These are phyloP conservation scores for Salvelinus sp. DNA, from an alignment of 2,113 vertebrate genomes.

Conservation along the genomic window DNA sequence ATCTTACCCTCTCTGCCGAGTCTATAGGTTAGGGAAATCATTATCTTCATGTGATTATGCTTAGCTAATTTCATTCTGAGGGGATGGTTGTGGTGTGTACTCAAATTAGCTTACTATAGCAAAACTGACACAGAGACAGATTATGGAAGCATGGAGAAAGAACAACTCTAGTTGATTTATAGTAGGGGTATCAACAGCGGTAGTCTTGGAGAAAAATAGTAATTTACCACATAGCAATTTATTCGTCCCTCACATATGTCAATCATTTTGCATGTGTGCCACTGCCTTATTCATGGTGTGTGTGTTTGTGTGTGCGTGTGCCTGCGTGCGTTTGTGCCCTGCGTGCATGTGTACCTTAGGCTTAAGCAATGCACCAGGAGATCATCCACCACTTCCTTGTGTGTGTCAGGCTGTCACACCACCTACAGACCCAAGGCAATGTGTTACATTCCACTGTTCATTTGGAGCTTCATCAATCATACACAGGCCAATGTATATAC, in stretches of 20 bases:
- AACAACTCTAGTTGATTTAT: slow-evolving; percentile 52
- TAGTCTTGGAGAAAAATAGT: slow-evolving; percentile 31
- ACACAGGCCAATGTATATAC: not conserved
- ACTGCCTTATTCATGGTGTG: not conserved
- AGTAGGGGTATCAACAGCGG: slow-evolving; percentile 38
- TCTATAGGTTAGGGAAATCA: slow-evolving; percentile 41
- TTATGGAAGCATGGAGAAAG: slow-evolving; percentile 25
- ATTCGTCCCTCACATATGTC: not conserved
- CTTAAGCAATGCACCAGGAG: not conserved
- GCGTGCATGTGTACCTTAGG: not conserved
- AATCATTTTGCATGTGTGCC: slow-evolving; percentile 9
- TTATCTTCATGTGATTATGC: slow-evolving; percentile 46
- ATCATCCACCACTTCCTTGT: slow-evolving; percentile 27
- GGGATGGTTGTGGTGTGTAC: slow-evolving; percentile 15
- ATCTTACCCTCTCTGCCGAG: slow-evolving; percentile 16
- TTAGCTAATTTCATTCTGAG: slow-evolving; percentile 44
- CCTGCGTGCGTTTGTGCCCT: not conserved
- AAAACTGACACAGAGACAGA: slow-evolving; percentile 36
- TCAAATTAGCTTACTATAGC: slow-evolving; percentile 52
- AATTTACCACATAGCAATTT: slow-evolving; percentile 40
- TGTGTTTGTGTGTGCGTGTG: not conserved
- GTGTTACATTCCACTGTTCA: slow-evolving; percentile 44
- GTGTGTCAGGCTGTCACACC: slow-evolving; percentile 6
- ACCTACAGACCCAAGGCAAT: slow-evolving; percentile 31
- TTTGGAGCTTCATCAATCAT: slow-evolving; percentile 70